Percentiles rank a stretch among this genome's conserved stretches.
Conservation (phyloP, 2,797 vertebrate species). For the Falco concolor region DNA sequence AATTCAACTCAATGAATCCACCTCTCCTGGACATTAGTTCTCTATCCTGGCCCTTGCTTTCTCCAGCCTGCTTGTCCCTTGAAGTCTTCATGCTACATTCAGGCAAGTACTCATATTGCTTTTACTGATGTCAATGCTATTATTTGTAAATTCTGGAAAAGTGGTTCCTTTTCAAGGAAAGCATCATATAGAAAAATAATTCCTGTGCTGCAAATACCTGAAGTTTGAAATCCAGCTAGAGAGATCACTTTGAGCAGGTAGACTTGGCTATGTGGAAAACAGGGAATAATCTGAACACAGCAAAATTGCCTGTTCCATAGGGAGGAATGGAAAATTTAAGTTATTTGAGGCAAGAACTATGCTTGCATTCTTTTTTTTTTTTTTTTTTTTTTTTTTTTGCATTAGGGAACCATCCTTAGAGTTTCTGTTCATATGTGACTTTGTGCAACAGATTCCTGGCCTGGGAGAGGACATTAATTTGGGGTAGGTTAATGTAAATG, state of each 20-base stretch:
- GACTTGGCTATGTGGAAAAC: background rate
- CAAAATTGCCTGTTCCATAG: background rate
- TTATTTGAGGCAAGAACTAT: background rate
- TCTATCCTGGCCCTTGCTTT: background rate
- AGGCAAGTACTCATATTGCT: background rate
- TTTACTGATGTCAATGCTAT: background rate
- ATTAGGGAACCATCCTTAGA: background rate
- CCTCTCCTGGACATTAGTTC: background rate
- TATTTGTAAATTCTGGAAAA: background rate
- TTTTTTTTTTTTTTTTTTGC: background rate
- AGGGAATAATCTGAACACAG: background rate
- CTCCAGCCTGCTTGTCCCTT: background rate
- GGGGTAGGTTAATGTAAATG: background rate
- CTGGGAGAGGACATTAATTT: background rate
- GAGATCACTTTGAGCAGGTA: background rate
- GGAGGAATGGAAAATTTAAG: background rate
- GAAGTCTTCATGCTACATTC: background rate
- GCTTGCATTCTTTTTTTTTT: background rate
- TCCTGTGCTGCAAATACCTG: background rate
- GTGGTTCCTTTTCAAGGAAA: background rate
- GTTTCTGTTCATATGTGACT: background rate
- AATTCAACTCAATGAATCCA: background rate
- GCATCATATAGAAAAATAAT: background rate
- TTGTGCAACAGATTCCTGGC: background rate
- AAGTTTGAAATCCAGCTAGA: background rate